phyloP scores from a whole-genome alignment of 2,113 vertebrate genomes.

The Oncorhynchus clarkii region DNA sequence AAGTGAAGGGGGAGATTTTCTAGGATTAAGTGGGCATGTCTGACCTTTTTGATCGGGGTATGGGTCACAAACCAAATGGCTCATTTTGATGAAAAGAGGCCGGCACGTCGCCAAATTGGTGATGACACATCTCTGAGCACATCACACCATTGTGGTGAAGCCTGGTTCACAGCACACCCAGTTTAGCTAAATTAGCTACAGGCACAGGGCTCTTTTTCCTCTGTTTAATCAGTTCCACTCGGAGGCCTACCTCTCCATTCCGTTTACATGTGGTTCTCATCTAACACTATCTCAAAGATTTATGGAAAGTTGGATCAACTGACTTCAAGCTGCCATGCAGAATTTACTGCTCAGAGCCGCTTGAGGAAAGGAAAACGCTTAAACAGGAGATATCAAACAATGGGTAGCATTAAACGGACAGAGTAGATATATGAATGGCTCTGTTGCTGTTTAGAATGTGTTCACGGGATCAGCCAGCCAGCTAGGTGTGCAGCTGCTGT shows the following conservation, averaged over 20 bases:
- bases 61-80: constrained; percentile 67
- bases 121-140: constrained; percentile 33
- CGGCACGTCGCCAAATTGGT: constrained; percentile 46
- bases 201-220: constrained; percentile 25
- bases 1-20: constrained; percentile 58
- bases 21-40: constrained; percentile 73
- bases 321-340: constrained; percentile 63
- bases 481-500: constrained; percentile 1
- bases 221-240: constrained; percentile 28
- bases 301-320: constrained; percentile 73
- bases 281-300: constrained; percentile 66
- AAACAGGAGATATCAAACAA: constrained; percentile 53
- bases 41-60: constrained; percentile 70
- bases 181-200: constrained; percentile 52
- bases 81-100: constrained; percentile 70
- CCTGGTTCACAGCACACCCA: background rate
- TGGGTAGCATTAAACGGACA: constrained; percentile 31
- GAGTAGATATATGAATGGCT: no score
- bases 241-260: constrained; percentile 15
- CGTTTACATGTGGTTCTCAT: constrained; percentile 72
- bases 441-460: no score
- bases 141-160: background rate
- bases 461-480: background rate
- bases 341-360: constrained; percentile 55
- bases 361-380: constrained; percentile 45